phyloP scores from a whole-genome alignment of 2,113 vertebrate genomes.

The Mola mola region DNA sequence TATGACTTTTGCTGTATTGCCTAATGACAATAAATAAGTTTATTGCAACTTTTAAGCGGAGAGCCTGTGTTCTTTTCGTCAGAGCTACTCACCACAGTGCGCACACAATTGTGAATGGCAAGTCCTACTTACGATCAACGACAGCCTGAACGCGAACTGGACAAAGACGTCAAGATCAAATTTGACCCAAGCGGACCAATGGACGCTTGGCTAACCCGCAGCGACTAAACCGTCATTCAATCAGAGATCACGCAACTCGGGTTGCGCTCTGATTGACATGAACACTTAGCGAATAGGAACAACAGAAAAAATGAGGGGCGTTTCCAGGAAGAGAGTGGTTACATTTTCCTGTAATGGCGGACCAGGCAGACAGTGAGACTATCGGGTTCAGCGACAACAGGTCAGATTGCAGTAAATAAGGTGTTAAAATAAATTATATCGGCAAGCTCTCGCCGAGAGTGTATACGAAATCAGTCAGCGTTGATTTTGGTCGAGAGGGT shows the following conservation, averaged over 20 bases:
- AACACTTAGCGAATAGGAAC: slow-evolving; percentile 44
- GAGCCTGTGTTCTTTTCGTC: too few relatives aligned
- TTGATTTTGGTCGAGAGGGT: background rate
- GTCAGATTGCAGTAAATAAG: slow-evolving; percentile 59
- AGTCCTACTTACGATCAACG: too few relatives aligned
- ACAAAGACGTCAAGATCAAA: slow-evolving; percentile 58
- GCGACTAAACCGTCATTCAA: slow-evolving; percentile 34
- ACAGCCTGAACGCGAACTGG: background rate
- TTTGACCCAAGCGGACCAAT: slow-evolving; percentile 18
- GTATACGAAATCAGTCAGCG: background rate
- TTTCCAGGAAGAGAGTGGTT: slow-evolving; percentile 73
- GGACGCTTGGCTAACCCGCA: background rate
- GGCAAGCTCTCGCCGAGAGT: background rate
- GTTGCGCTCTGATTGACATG: slow-evolving; percentile 21
- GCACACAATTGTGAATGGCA: too few relatives aligned
- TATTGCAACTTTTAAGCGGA: too few relatives aligned
- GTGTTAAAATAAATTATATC: background rate
- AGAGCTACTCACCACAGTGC: too few relatives aligned
- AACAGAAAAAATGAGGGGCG: slow-evolving; percentile 30
- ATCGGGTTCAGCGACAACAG: slow-evolving; percentile 81
- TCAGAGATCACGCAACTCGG: background rate
- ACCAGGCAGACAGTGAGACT: slow-evolving; percentile 80
- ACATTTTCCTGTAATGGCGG: slow-evolving; percentile 84
- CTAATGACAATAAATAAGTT: too few relatives aligned
- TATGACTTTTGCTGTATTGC: too few relatives aligned